Conservation (phyloP, 1,140 invertebrate species). For the Diabrotica virgifera region DNA sequence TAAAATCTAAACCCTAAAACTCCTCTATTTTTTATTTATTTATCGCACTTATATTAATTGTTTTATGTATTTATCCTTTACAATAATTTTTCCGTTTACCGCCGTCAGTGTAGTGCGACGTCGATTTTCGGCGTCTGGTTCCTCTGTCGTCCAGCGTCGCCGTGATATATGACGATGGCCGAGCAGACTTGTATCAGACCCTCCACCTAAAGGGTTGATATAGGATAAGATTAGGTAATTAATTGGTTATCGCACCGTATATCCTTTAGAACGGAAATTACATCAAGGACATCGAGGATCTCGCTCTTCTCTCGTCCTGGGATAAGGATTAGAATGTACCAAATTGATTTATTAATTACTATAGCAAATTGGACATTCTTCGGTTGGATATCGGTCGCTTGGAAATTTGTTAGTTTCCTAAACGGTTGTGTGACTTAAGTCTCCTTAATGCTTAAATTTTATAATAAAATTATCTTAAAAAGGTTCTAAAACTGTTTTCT, state of each 20-base stretch:
- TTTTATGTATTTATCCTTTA: too few relatives aligned
- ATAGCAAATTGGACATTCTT: conserved; percentile 16
- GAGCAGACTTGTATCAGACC: conserved; percentile 23
- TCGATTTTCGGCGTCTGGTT: conserved; percentile 4
- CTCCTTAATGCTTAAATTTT: too few relatives aligned
- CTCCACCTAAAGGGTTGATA: conserved; percentile 39
- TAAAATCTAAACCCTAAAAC: too few relatives aligned
- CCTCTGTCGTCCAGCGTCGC: conserved; percentile 10
- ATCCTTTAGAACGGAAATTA: conserved; percentile 27
- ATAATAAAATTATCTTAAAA: too few relatives aligned
- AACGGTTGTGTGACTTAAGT: background rate
- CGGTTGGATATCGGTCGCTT: background rate
- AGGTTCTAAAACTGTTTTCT: too few relatives aligned
- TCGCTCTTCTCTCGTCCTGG: conserved; percentile 13
- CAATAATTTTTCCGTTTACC: too few relatives aligned
- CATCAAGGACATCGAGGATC: conserved; percentile 23
- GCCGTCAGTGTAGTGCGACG: background rate
- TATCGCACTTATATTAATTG: too few relatives aligned
- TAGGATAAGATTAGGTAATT: conserved; percentile 40
- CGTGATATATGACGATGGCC: conserved; percentile 32
- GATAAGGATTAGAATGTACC: conserved; percentile 22
- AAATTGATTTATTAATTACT: conserved; percentile 24
- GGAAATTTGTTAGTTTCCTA: background rate
- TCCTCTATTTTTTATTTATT: too few relatives aligned
- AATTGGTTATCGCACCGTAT: conserved; percentile 37